Percentiles rank a stretch among this genome's conserved stretches.
Conservation (phyloP, 2,113 vertebrate genomes). For the Lutjanus erythropterus region DNA sequence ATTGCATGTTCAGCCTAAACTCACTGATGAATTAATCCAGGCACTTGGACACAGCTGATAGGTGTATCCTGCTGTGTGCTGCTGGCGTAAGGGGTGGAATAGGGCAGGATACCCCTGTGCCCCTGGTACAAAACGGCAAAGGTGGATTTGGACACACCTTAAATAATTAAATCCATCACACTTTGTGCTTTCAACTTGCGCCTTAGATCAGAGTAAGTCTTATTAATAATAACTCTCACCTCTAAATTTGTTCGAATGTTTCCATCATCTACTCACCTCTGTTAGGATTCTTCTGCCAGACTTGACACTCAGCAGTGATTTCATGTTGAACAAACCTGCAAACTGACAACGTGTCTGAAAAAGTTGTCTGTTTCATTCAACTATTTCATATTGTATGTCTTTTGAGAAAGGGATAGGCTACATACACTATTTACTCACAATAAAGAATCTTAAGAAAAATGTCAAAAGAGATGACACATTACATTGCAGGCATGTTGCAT, state of each 20-base stretch:
- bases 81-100: no score
- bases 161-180: no score
- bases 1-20: no score
- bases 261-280: not conserved
- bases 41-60: no score
- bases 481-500: slow-evolving; percentile 17
- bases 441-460: not conserved
- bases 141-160: no score
- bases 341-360: not conserved
- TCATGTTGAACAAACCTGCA: not conserved
- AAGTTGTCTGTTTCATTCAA: slow-evolving; percentile 1
- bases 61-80: no score
- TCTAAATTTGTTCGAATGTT: not conserved
- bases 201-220: no score
- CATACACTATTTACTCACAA: not conserved
- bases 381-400: not conserved
- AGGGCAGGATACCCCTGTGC: no score
- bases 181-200: no score
- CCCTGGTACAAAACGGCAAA: no score
- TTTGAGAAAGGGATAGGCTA: not conserved
- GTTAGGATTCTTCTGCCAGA: not conserved
- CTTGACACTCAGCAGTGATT: not conserved
- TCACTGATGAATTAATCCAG: no score
- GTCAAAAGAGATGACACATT: not conserved
- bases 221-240: not conserved